Conservation (phyloP, 2,888 invertebrate genomes). For the Cephalotes varians region DNA sequence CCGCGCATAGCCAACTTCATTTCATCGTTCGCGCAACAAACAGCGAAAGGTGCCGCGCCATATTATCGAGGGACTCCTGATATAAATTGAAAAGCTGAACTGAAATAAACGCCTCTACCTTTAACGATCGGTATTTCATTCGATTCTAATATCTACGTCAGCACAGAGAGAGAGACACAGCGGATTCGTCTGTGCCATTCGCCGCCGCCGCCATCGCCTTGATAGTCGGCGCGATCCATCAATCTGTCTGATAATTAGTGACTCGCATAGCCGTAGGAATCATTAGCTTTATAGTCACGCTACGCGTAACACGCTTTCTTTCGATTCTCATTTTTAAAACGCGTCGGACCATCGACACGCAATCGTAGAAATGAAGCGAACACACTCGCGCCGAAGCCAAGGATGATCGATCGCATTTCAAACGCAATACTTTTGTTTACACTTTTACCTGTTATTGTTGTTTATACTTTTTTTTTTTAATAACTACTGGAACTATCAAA, state of each 20-base stretch:
- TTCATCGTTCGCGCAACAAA: conserved; percentile 29
- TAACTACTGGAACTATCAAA: neutral
- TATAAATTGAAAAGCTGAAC: conserved; percentile 16
- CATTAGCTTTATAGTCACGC: conserved; percentile 70
- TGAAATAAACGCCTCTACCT: conserved; percentile 57
- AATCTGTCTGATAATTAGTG: conserved; percentile 75
- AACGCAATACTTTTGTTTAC: neutral
- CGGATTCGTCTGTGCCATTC: conserved; percentile 51
- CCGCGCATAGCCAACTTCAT: conserved; percentile 7
- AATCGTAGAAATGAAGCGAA: neutral
- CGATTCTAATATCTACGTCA: conserved; percentile 68
- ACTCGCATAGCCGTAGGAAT: conserved; percentile 72
- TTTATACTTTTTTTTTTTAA: neutral
- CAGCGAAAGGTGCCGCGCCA: conserved; percentile 40
- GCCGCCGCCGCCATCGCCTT: conserved; percentile 48
- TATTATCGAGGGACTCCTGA: conserved; percentile 44
- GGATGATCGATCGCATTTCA: neutral
- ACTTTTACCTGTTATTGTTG: too few relatives aligned
- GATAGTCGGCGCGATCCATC: conserved; percentile 73
- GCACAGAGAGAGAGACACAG: conserved; percentile 4
- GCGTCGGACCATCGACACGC: neutral
- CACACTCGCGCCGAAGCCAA: neutral
- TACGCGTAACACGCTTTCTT: conserved; percentile 32
- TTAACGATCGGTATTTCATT: conserved; percentile 70
- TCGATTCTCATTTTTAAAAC: neutral